These are phyloP conservation scores for Periplaneta americana DNA, from an alignment of 1,140 invertebrate species.

Conservation along the genomic window DNA sequence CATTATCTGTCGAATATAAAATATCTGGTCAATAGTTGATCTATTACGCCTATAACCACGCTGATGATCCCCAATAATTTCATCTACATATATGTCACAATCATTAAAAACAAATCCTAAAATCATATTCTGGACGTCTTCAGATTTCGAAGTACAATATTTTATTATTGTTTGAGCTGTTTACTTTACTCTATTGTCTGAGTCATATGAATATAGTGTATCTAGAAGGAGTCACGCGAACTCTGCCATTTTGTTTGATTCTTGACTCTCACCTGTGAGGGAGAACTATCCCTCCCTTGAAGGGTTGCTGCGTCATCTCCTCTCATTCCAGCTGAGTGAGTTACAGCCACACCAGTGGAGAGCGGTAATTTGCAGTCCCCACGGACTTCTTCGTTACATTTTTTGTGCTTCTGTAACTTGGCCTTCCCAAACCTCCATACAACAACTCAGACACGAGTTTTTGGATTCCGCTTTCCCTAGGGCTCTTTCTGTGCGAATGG, in stretches of 20 bases:
- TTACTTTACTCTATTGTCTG: too few relatives aligned
- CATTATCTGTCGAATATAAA: too few relatives aligned
- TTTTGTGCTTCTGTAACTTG: background rate
- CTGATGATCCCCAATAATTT: too few relatives aligned
- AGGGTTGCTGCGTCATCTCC: background rate
- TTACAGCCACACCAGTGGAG: background rate
- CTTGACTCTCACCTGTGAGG: background rate
- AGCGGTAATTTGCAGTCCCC: background rate
- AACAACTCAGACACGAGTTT: background rate
- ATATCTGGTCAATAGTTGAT: too few relatives aligned
- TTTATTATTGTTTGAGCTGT: too few relatives aligned
- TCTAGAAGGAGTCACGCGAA: too few relatives aligned
- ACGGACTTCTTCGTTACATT: background rate
- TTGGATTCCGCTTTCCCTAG: background rate
- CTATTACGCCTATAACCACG: too few relatives aligned
- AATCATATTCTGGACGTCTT: too few relatives aligned
- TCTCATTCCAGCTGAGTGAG: background rate
- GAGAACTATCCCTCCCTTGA: background rate
- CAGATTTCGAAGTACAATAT: too few relatives aligned
- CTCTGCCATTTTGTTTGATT: background rate
- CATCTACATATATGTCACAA: too few relatives aligned
- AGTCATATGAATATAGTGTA: too few relatives aligned
- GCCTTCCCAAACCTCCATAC: background rate
- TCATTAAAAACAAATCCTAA: too few relatives aligned
- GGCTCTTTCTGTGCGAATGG: background rate